Percentiles rank a stretch among this genome's conserved stretches.
phyloP scores from a whole-genome alignment of 37 sponge, comb jelly and placozoan genomes.

The Trichoplax adhaerens region DNA sequence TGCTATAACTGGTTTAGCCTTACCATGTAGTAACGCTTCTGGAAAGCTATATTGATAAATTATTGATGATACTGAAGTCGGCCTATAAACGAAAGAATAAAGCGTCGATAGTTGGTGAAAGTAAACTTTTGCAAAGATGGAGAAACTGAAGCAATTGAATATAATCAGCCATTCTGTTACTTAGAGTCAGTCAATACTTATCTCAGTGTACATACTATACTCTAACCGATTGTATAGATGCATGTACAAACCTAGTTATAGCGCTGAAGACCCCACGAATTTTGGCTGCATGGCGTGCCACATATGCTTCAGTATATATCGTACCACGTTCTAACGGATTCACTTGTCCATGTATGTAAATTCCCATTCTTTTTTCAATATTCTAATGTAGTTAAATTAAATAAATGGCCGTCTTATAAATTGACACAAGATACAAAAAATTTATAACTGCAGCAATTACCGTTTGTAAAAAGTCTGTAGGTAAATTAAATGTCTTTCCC shows the following conservation, averaged over 20 bases:
- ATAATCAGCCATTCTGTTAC: conserved; percentile 5
- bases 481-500: conserved; percentile 47
- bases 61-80: too few relatives aligned
- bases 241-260: conserved; percentile 36
- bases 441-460: conserved; percentile 10
- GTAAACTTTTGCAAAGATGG: too few relatives aligned
- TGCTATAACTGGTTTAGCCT: too few relatives aligned
- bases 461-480: conserved; percentile 37
- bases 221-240: conserved; percentile 24
- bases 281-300: conserved; percentile 34
- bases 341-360: conserved; percentile 31
- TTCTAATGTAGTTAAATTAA: conserved; percentile 11
- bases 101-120: too few relatives aligned
- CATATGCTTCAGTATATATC: conserved; percentile 53
- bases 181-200: conserved; percentile 38
- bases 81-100: too few relatives aligned
- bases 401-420: too few relatives aligned
- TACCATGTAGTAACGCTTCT: too few relatives aligned
- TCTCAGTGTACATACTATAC: conserved; percentile 36
- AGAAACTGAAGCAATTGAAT: too few relatives aligned
- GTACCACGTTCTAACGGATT: conserved; percentile 30
- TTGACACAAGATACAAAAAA: too few relatives aligned
- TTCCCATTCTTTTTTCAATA: conserved; percentile 30
- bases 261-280: conserved; percentile 75
- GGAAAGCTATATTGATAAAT: too few relatives aligned